These are phyloP conservation scores for Drosophila subpulchrella DNA, from an alignment of 1,140 invertebrate genomes.

Conservation along the genomic window DNA sequence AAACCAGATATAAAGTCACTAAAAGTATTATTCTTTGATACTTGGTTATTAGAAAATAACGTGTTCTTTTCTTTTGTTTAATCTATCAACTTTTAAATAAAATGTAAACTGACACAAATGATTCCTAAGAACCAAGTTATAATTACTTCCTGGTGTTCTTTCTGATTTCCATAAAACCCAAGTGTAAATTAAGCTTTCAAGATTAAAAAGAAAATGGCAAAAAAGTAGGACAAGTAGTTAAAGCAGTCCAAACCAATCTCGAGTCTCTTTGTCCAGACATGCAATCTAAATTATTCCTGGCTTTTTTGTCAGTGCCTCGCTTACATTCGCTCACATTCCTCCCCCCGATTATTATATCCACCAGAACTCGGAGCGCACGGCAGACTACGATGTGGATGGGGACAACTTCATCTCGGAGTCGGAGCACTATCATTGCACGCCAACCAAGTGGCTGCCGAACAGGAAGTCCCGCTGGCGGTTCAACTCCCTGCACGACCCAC, in stretches of 20 bases:
- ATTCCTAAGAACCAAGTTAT: too few relatives aligned
- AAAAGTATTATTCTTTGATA: too few relatives aligned
- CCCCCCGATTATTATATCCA: neutral
- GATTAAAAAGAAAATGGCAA: neutral
- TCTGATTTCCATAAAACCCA: too few relatives aligned
- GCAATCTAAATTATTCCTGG: neutral
- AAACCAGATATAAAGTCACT: too few relatives aligned
- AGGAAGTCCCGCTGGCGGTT: constrained; percentile 69
- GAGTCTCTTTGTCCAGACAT: neutral
- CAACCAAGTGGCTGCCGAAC: constrained; percentile 72
- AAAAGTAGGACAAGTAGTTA: neutral
- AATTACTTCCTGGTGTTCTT: too few relatives aligned
- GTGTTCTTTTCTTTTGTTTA: too few relatives aligned
- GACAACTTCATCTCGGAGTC: constrained; percentile 80
- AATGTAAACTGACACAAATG: too few relatives aligned
- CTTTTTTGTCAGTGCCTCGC: neutral
- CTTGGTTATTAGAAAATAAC: too few relatives aligned
- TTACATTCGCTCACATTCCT: neutral
- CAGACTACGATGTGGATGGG: constrained; percentile 73
- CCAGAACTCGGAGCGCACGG: constrained; percentile 75
- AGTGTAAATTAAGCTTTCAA: neutral
- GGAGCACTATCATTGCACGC: constrained; percentile 79
- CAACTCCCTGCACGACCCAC: constrained; percentile 39
- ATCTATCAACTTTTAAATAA: too few relatives aligned
- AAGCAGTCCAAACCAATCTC: neutral